Evolutionary conservation across 2,113 vertebrate genomes (phyloP), one percentile per base, ranked within the genome.

Genomic region (Rhineura floridana): DNA sequence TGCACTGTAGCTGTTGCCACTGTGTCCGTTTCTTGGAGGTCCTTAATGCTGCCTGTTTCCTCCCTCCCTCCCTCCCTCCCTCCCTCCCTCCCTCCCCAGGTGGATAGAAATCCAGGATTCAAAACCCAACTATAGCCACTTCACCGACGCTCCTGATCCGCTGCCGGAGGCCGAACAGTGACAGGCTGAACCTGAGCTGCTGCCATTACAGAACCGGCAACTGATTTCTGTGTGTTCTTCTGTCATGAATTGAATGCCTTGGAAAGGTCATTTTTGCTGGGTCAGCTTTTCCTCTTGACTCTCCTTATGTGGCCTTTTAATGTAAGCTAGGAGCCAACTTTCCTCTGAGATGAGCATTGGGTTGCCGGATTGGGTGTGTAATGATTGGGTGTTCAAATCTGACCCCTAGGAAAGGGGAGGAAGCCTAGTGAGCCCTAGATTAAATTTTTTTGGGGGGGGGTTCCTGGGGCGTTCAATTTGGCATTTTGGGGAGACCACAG

Each of bases 81-180:
- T 10, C 3, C 0, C 7, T 65, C 83, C 76, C 28, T 19, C n/a
- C 52, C 65, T 39, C 55, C 19, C 30, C 59, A 93, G 92, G 70
- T 86, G 87, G 36, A 81, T 91, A 19, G 88, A 93, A 84, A 48
- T 90, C 52, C 87, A 50, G 6, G 90, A 89, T 2, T 63, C 81
- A 7, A 88, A 44, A 21, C 86, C 92, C 0, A 63, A 80, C 30
- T 93, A 91, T 72, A 59, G 59, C 55, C 92, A 81, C 36, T 93
- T 93, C 25, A 42, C 39, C 0, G 90, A 86, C 8, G 33, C 48
- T 2, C 81, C 89, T 2, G 12, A 39, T 5, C 39, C 86, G 0
- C 2, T 2, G 2, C 19, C n/a, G 39, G 67, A 63, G 7, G 48
- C 55, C 0, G 72, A 78, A 9, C 63, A 19, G 2, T 6, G 25